phyloP scores from a whole-genome alignment of 2,888 invertebrate species.

The Dyspetes luteomarginatus region DNA sequence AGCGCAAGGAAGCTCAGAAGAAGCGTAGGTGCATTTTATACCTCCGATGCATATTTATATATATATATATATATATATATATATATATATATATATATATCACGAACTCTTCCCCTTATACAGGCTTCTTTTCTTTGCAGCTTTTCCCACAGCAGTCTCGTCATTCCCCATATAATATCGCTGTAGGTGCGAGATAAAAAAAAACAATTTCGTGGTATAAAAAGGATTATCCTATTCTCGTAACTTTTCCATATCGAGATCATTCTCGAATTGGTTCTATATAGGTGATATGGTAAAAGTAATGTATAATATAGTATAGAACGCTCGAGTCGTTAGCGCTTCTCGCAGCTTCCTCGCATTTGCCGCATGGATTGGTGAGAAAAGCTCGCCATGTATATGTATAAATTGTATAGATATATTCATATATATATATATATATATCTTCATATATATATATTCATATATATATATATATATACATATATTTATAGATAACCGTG shows the following conservation, averaged over 20 bases:
- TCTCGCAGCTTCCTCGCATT: slow-evolving; percentile 59
- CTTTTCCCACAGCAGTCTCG: neutral
- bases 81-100: neutral
- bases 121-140: neutral
- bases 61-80: too few species aligned
- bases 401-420: neutral
- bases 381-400: slow-evolving; percentile 70
- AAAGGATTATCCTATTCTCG: slow-evolving; percentile 43
- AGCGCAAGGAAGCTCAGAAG: slow-evolving; percentile 14
- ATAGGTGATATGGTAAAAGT: neutral
- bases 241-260: slow-evolving; percentile 18
- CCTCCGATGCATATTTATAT: neutral
- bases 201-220: slow-evolving; percentile 9
- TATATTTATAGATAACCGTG: neutral
- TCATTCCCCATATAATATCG: slow-evolving; percentile 15
- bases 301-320: slow-evolving; percentile 11
- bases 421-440: neutral
- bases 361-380: slow-evolving; percentile 73
- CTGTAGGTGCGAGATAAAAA: slow-evolving; percentile 1
- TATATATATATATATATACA: slow-evolving; percentile 1
- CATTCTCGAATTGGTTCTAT: slow-evolving; percentile 14
- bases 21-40: slow-evolving; percentile 38
- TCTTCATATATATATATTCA: neutral
- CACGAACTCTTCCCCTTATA: neutral
- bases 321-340: slow-evolving; percentile 35